A percentile compares a stretch with the other conserved stretches of the same genome.
These are phyloP conservation scores for Harpegnathos saltator DNA, from an alignment of 1,140 invertebrate species.

Conservation along the genomic window DNA sequence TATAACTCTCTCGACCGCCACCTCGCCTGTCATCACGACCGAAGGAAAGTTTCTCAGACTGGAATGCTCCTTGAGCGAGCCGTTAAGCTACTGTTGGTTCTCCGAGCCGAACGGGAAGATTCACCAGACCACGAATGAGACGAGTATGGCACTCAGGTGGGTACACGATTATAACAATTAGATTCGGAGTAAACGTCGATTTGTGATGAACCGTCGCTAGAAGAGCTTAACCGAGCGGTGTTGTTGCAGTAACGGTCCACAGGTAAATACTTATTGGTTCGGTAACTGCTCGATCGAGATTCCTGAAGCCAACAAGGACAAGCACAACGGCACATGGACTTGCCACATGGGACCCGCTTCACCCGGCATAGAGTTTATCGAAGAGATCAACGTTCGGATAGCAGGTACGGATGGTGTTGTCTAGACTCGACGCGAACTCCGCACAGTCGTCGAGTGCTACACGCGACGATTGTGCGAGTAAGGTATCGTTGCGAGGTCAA, in stretches of 20 bases:
- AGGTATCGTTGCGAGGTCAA: too few species aligned
- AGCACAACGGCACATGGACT: background rate
- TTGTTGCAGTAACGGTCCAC: background rate
- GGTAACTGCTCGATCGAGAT: background rate
- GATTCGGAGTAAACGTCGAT: too few species aligned
- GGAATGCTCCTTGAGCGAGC: background rate
- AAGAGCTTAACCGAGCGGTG: background rate
- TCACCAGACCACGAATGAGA: background rate
- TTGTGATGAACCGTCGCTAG: background rate
- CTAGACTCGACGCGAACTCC: too few species aligned
- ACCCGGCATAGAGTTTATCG: background rate
- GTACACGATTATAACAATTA: too few species aligned
- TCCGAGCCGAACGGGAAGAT: background rate
- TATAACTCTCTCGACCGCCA: too few species aligned
- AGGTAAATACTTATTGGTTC: background rate
- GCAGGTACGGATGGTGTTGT: background rate
- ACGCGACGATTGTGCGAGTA: too few species aligned
- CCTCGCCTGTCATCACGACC: too few species aligned
- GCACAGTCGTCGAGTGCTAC: too few species aligned
- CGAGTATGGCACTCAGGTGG: background rate
- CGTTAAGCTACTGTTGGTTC: background rate
- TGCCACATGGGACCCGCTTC: background rate
- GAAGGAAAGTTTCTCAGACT: background rate
- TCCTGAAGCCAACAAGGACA: background rate
- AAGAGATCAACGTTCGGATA: conserved; percentile 2